These are phyloP conservation scores for Melanocharis versteri DNA, from an alignment of 2,113 vertebrate species.

Conservation along the genomic window DNA sequence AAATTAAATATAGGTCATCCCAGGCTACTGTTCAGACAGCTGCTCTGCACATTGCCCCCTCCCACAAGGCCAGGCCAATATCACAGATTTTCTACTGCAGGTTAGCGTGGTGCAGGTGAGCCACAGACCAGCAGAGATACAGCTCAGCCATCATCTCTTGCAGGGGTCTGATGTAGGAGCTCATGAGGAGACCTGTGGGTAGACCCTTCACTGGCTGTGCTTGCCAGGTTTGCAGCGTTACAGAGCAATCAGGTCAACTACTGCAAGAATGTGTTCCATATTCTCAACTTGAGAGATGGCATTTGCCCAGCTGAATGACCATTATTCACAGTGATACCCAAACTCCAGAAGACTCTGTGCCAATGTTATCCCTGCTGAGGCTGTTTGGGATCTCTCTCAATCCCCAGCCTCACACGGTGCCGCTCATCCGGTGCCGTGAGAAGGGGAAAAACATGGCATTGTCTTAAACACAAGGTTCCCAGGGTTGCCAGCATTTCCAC, in stretches of 20 bases:
- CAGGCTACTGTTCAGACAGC: not conserved
- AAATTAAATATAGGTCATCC: not conserved
- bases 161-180: not conserved
- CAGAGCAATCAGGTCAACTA: not conserved
- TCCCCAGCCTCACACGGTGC: not conserved
- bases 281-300: not conserved
- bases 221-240: not conserved
- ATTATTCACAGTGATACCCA: not conserved
- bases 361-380: fast-evolving
- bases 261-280: not conserved
- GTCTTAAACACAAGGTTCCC: not conserved
- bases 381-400: not conserved
- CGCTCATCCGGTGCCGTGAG: fast-evolving
- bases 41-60: not conserved
- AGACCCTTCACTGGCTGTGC: not conserved
- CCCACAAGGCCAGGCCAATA: not conserved
- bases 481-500: not conserved
- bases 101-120: not conserved
- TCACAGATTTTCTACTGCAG: not conserved
- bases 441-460: not conserved
- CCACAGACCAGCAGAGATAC: fast-evolving
- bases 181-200: fast-evolving
- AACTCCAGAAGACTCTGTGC: not conserved
- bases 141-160: not conserved
- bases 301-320: not conserved